phyloP scores from a whole-genome alignment of 2,797 vertebrate genomes.

The Tarsius wallacei region DNA sequence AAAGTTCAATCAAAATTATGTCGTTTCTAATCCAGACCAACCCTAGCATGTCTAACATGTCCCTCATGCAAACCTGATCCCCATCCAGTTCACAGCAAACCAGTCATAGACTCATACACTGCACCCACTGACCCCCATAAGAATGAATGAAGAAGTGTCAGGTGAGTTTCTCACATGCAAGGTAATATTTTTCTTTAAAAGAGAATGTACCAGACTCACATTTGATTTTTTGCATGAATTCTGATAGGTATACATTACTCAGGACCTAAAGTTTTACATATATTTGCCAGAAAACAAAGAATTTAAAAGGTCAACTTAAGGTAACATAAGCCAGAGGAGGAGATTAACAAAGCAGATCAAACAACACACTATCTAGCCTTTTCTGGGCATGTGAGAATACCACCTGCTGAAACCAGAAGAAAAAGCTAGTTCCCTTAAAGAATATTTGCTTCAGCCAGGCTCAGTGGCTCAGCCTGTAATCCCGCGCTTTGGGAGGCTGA shows the following conservation, averaged over 20 bases:
- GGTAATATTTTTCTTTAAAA: not conserved
- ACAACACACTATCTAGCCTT: not conserved
- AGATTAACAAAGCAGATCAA: conserved; percentile 11
- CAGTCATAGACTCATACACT: not conserved
- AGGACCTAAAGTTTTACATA: conserved; percentile 36
- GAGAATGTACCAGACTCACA: not conserved
- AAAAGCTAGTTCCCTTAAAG: not conserved
- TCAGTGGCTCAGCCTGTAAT: too few relatives aligned
- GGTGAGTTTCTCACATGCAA: not conserved
- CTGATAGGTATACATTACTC: not conserved
- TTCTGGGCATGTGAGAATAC: not conserved
- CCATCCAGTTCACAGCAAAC: not conserved
- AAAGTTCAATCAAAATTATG: conserved; percentile 54
- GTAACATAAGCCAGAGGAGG: not conserved
- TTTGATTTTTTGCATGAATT: conserved; percentile 48
- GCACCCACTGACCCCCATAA: not conserved
- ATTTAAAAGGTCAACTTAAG: conserved; percentile 46
- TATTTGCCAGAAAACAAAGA: conserved; percentile 40
- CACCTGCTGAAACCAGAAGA: not conserved
- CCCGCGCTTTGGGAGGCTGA: too few relatives aligned
- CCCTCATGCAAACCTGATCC: not conserved
- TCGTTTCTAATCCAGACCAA: conserved; percentile 27
- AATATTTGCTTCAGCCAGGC: conserved; percentile 32
- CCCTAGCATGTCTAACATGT: not conserved
- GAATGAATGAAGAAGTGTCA: not conserved